phyloP scores from a whole-genome alignment of 2,888 invertebrate species.

The Stratiomys singularior region DNA sequence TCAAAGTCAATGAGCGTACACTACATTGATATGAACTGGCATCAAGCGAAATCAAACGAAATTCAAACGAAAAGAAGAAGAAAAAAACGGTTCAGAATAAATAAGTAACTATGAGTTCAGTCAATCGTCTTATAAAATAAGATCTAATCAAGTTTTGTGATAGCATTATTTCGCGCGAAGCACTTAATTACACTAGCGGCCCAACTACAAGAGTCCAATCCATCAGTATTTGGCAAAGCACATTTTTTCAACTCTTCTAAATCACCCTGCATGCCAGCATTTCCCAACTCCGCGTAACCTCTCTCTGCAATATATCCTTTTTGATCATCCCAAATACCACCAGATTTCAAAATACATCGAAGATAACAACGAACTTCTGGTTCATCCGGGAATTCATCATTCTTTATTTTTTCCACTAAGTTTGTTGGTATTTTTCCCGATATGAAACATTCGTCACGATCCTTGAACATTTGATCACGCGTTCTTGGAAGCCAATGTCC shows the following conservation, averaged over 20 bases:
- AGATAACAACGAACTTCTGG: background rate
- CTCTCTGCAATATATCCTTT: background rate
- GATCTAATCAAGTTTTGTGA: too few relatives aligned
- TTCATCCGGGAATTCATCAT: background rate
- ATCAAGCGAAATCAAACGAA: too few relatives aligned
- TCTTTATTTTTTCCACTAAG: background rate
- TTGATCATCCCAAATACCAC: constrained; percentile 11
- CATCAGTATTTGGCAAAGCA: background rate
- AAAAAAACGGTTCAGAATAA: too few relatives aligned
- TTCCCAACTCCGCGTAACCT: background rate
- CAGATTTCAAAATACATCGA: background rate
- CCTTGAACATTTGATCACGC: background rate
- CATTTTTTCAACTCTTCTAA: background rate
- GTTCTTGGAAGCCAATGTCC: constrained; percentile 1
- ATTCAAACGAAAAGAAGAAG: too few relatives aligned
- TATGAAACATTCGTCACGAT: constrained; percentile 11
- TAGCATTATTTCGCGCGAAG: background rate
- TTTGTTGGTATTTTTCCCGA: background rate
- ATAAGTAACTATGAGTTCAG: too few relatives aligned
- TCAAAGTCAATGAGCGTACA: too few relatives aligned
- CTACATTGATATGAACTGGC: too few relatives aligned
- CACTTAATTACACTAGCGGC: background rate
- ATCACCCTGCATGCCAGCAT: background rate
- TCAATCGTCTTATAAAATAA: too few relatives aligned
- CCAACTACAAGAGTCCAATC: constrained; percentile 9